Evolutionary conservation across 2,888 invertebrate genomes (phyloP).

Genomic region (Machimus atricapillus): DNA sequence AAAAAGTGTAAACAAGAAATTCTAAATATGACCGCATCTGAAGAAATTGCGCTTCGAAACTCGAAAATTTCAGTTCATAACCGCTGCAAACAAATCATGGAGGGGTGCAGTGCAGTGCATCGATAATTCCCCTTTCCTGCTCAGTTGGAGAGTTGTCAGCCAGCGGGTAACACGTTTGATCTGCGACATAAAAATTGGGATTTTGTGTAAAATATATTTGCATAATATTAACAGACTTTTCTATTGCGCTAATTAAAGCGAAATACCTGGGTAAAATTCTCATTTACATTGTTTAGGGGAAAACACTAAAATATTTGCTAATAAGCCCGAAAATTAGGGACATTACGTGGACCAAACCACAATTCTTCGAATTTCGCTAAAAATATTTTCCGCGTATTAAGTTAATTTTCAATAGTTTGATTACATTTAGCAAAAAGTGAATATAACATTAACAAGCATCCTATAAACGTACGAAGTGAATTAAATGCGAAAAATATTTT

Average conservation of each 20-base stretch:
- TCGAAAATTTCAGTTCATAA: not conserved
- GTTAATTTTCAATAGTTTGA: not conserved
- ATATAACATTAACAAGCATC: not conserved
- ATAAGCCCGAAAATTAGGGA: not conserved
- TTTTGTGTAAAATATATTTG: not conserved
- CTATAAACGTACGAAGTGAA: not conserved
- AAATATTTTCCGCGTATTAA: not conserved
- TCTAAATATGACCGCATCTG: not conserved
- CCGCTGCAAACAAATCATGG: slow-evolving; percentile 1
- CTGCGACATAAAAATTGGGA: not conserved
- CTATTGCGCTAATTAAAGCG: not conserved
- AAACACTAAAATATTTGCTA: not conserved
- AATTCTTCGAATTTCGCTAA: not conserved
- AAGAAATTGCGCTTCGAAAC: not conserved
- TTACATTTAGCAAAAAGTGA: not conserved
- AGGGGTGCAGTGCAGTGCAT: not conserved
- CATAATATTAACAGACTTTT: not conserved
- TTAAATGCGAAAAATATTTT: not conserved
- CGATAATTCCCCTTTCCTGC: not conserved
- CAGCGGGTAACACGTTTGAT: not conserved
- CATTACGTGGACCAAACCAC: not conserved
- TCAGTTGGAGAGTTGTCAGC: slow-evolving; percentile 1
- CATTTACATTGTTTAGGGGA: not conserved
- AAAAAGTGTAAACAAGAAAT: not conserved
- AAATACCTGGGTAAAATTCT: not conserved